Evolutionary conservation across 2,797 vertebrate species (phyloP).

Genomic region (Myiothlypis chrysogaster): DNA sequence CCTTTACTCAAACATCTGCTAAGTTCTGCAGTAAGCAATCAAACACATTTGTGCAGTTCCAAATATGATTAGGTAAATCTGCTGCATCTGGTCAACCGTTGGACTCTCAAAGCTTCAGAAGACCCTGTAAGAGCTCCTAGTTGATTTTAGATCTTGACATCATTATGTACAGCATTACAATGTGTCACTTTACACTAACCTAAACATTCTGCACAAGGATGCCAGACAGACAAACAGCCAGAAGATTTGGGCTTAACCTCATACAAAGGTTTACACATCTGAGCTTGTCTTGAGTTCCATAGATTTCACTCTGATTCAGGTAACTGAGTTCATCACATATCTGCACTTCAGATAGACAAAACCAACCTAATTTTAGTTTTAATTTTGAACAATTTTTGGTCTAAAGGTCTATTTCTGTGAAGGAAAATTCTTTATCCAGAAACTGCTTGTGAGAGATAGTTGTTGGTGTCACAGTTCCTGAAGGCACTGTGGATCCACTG

Average conservation of each 20-base stretch:
- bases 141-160: slow-evolving; percentile 37
- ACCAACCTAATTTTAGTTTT: slow-evolving; percentile 75
- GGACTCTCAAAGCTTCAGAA: slow-evolving; percentile 25
- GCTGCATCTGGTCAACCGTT: slow-evolving; percentile 32
- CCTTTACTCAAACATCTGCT: slow-evolving; percentile 37
- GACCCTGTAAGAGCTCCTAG: slow-evolving; percentile 17
- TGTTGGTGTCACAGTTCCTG: slow-evolving; percentile 83
- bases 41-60: slow-evolving; percentile 53
- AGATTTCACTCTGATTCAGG: slow-evolving; percentile 42
- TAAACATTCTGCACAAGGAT: slow-evolving; percentile 55
- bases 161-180: slow-evolving; percentile 11
- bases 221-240: slow-evolving; percentile 52
- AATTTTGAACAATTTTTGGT: slow-evolving; percentile 86
- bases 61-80: slow-evolving; percentile 42
- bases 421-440: slow-evolving; percentile 75
- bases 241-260: slow-evolving; percentile 52
- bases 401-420: slow-evolving; percentile 79
- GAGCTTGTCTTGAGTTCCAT: slow-evolving; percentile 50
- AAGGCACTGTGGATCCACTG: slow-evolving; percentile 99
- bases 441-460: slow-evolving; percentile 60
- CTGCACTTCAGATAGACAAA: slow-evolving; percentile 63
- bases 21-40: slow-evolving; percentile 62
- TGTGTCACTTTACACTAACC: slow-evolving; percentile 43
- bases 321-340: slow-evolving; percentile 54
- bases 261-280: slow-evolving; percentile 48